Evolutionary conservation across 2,888 invertebrate genomes (phyloP), one percentile per base, ranked within the genome.

Genomic region (Lithodes maja): DNA sequence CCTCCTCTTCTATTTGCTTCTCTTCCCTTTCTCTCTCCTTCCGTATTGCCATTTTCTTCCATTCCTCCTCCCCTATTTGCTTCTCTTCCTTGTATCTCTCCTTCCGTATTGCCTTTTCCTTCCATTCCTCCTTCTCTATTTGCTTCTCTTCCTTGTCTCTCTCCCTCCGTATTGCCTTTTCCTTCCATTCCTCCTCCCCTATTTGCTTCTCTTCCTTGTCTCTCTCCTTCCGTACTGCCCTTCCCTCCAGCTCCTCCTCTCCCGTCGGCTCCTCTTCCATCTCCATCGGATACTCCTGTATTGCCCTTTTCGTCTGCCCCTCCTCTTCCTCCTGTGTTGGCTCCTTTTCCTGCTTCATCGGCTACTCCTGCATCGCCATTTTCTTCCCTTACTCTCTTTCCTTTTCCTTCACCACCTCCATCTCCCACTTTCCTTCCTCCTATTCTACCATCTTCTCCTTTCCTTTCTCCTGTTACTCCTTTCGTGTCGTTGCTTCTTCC

Each of bases 341-440:
- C 53, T 83, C 1, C 53, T 1, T 54, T 74, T 9, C 68, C 2
- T 54, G 52, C 71, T 53, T 33, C 15, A n/a, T 53, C 69, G 49
- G n/a, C 53, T 2, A 54, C 17, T 54, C 49, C 52, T n/a, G 69
- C 17, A 33, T 55, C 55, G 5, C 33, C n/a, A 9, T 61, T 9
- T 0, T 55, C 55, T 12, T 52, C 3, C 33, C 54, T 55, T 9
- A 3, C 9, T 61, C 33, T 55, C 49, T 2, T n/a, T 33, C 55
- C 80, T 80, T 55, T 55, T 61, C 49, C 49, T 80, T 54, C 75
- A 33, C 54, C 55, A 12, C 33, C 15, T 54, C 15, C 52, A n/a
- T 84, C 84, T 54, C 52, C 84, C 17, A 15, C 80, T 68, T 68
- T 68, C 49, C 82, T 2, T 68, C 15, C 49, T 2, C 15, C 15